A percentile compares a stretch with the other conserved stretches of the same genome.
These are phyloP conservation scores for Aurelia sp. DNA, from an alignment of 30 jellyfish, hydroid and myxozoan species.

Conservation along the genomic window DNA sequence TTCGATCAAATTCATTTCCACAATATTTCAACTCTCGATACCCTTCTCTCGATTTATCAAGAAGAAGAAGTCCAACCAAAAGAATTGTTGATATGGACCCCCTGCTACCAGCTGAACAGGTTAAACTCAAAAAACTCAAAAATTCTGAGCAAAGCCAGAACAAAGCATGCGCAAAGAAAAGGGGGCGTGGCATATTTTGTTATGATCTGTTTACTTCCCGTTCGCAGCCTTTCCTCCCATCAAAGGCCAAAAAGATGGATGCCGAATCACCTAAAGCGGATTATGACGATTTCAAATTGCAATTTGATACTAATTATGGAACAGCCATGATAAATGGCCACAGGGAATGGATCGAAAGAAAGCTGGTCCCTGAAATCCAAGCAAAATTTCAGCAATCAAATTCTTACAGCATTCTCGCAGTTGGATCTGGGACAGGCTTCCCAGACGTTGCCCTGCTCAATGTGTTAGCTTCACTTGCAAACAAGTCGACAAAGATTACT, in stretches of 20 bases:
- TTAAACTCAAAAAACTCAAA: background rate
- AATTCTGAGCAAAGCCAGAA: background rate
- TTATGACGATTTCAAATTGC: slow-evolving; percentile 10
- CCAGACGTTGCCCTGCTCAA: slow-evolving; percentile 25
- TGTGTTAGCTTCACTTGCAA: slow-evolving; percentile 6
- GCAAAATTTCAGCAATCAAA: slow-evolving; percentile 4
- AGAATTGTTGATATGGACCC: background rate
- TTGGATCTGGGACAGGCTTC: slow-evolving; percentile 49
- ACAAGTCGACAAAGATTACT: background rate
- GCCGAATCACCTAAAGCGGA: slow-evolving; percentile 1
- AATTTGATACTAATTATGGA: slow-evolving; percentile 13
- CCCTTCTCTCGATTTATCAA: too few relatives aligned
- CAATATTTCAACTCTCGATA: too few relatives aligned
- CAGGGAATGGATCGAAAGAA: slow-evolving; percentile 40
- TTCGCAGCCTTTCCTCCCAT: background rate
- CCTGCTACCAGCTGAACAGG: background rate
- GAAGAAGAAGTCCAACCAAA: too few relatives aligned
- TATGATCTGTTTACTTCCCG: background rate
- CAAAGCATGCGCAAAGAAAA: background rate
- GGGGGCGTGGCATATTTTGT: slow-evolving; percentile 15
- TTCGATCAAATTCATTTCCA: too few relatives aligned
- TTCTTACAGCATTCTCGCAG: slow-evolving; percentile 28
- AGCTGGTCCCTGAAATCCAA: slow-evolving; percentile 12
- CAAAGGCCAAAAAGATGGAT: slow-evolving; percentile 2
- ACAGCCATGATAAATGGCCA: slow-evolving; percentile 19